Percentiles rank a stretch among this genome's conserved stretches.
Evolutionary conservation across 2,888 invertebrate genomes (phyloP).

Genomic region (Netelia melanura): DNA sequence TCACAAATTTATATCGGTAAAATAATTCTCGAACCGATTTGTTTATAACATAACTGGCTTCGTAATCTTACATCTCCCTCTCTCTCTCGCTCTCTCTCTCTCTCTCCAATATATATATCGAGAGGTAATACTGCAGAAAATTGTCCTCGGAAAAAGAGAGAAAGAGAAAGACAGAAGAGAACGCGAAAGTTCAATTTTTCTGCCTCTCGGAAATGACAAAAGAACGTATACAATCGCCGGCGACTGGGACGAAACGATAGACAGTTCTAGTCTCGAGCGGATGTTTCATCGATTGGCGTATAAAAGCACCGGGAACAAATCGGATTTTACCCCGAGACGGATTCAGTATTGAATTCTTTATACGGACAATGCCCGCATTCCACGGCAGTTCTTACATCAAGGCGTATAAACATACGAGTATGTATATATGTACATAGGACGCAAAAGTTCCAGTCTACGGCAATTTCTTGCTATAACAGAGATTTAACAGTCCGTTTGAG

Average conservation of each 20-base stretch:
- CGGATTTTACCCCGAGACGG: constrained; percentile 53
- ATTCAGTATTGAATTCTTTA: constrained; percentile 55
- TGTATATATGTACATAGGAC: background rate
- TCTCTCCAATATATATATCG: background rate
- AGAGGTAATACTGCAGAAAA: background rate
- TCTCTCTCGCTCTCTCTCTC: too few species aligned
- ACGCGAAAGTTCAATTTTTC: constrained; percentile 44
- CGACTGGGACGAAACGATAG: constrained; percentile 42
- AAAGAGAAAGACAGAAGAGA: background rate
- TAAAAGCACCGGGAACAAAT: constrained; percentile 52
- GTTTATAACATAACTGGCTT: background rate
- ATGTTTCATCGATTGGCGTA: constrained; percentile 57
- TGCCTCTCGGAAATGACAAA: constrained; percentile 4
- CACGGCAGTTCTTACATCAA: constrained; percentile 2
- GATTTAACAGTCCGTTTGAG: constrained; percentile 45
- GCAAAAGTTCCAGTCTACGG: background rate
- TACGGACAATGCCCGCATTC: constrained; percentile 12
- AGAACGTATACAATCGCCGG: background rate
- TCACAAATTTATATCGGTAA: background rate
- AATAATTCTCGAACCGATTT: background rate
- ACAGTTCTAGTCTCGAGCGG: constrained; percentile 33
- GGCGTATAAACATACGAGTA: background rate
- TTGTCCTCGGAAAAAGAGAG: constrained; percentile 19
- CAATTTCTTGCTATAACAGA: constrained; percentile 26
- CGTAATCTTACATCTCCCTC: background rate